Evolutionary conservation across 2,888 invertebrate genomes (phyloP), one percentile per base, ranked within the genome.

Genomic region (Rhingia rostrata): DNA sequence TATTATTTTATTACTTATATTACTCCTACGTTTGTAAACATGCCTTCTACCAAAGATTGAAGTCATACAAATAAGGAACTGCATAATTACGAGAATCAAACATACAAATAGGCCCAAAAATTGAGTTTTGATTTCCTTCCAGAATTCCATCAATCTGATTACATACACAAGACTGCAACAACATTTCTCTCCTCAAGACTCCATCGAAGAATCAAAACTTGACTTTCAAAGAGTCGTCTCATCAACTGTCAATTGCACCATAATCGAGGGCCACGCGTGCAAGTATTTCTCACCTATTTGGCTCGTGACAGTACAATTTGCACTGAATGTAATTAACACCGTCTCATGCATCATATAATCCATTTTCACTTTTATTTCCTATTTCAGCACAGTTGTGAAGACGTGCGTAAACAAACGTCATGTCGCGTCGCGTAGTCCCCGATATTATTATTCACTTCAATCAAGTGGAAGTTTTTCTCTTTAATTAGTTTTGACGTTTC

Each of bases 321-420:
- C 77, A 70, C 30, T 37, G 41, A 53, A 41, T 64, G 63, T n/a
- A 43, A 64, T 84, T 60, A 74, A 53, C 70, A 39, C 79, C 45
- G 45, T 32, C 22, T 22, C 35, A 61, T 39, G 45, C 69, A 70
- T 74, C 80, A 75, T 61, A 69, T 75, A 80, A 84, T 80, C 66
- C 53, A 84, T 75, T 84, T 80, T 84, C 84, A 80, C 84, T 84
- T 84, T 84, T 66, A 60, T 84, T 84, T 74, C 84, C 84, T 79
- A 78, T 79, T 72, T 41, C 3, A 56, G 37, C n/a, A 12, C 51
- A 53, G 14, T 22, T 33, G 10, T 43, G 47, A 53, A 75, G 64
- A 69, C 39, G 66, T 61, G 84, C 84, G 80, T 73, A 54, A 58
- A 47, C 45, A 14, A 39, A n/a, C n/a, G 30, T 39, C 9, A 43